These are phyloP conservation scores for Rhodinocichla rosea DNA, from an alignment of 2,113 vertebrate species.

Conservation along the genomic window DNA sequence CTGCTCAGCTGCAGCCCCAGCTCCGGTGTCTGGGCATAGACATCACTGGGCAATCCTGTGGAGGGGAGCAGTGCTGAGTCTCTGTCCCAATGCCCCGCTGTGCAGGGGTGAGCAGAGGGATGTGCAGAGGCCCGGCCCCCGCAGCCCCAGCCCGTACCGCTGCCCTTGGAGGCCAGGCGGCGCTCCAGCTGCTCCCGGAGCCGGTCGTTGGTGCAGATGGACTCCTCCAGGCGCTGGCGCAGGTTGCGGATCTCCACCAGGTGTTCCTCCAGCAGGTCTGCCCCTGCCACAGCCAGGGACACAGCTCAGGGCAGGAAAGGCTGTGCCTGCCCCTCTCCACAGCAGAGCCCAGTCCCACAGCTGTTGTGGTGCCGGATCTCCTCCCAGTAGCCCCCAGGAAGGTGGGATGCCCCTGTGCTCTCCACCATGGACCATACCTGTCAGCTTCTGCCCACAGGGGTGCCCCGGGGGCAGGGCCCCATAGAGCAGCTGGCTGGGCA, in stretches of 20 bases:
- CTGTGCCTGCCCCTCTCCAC: background rate
- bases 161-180: constrained; percentile 68
- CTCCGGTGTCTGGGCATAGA: constrained; percentile 79
- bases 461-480: constrained; percentile 70
- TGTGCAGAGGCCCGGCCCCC: background rate
- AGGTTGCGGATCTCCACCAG: constrained; percentile 85
- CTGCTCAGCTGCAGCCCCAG: constrained; percentile 72
- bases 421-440: constrained; percentile 62
- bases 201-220: constrained; percentile 87
- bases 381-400: background rate
- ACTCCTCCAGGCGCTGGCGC: constrained; percentile 86
- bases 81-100: accelerated
- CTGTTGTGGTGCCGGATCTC: accelerated
- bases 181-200: constrained; percentile 85
- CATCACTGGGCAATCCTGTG: constrained; percentile 75
- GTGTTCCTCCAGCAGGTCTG: constrained; percentile 87
- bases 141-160: constrained; percentile 49
- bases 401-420: background rate
- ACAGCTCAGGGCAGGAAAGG: background rate
- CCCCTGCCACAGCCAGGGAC: constrained; percentile 48
- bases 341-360: background rate
- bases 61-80: background rate
- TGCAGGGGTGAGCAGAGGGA: background rate
- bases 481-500: background rate
- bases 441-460: constrained; percentile 74